Evolutionary conservation across 2,113 vertebrate genomes (phyloP).

Genomic region (Hippocampus mohnikei): DNA sequence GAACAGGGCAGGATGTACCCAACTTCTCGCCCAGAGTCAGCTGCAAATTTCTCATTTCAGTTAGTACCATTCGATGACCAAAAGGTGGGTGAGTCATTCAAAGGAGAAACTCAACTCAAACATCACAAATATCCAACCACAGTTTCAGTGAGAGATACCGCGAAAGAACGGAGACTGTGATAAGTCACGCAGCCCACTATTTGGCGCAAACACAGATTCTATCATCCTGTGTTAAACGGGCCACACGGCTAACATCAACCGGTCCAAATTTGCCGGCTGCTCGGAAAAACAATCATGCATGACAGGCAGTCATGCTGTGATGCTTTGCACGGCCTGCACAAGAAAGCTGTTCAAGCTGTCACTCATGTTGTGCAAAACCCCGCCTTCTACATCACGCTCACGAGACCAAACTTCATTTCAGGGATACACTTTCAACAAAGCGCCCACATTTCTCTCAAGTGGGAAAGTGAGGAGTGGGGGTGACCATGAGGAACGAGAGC

Average conservation of each 20-base stretch:
- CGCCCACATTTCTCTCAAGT: constrained; percentile 2
- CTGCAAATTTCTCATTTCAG: constrained; percentile 6
- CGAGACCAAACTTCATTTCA: not conserved
- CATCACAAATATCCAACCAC: constrained; percentile 1
- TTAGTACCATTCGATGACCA: not conserved
- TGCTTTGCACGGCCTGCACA: not conserved
- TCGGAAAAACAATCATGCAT: not conserved
- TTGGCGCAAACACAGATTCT: constrained; percentile 21
- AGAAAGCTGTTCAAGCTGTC: not conserved
- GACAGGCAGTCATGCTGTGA: not conserved
- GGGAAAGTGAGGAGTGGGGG: not conserved
- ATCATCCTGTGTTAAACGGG: not conserved
- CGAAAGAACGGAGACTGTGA: not conserved
- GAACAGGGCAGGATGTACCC: not conserved
- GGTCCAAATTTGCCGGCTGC: no score
- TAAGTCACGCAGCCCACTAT: not conserved
- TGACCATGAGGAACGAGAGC: constrained; percentile 6
- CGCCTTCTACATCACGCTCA: not conserved
- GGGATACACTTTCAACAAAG: not conserved
- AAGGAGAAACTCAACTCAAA: not conserved
- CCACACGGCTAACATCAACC: no score
- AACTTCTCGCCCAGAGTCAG: not conserved
- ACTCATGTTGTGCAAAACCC: not conserved
- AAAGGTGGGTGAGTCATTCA: constrained; percentile 5
- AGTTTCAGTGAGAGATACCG: not conserved